phyloP scores from a whole-genome alignment of 2,888 invertebrate species.

The Nephrocerus scutellatus region DNA sequence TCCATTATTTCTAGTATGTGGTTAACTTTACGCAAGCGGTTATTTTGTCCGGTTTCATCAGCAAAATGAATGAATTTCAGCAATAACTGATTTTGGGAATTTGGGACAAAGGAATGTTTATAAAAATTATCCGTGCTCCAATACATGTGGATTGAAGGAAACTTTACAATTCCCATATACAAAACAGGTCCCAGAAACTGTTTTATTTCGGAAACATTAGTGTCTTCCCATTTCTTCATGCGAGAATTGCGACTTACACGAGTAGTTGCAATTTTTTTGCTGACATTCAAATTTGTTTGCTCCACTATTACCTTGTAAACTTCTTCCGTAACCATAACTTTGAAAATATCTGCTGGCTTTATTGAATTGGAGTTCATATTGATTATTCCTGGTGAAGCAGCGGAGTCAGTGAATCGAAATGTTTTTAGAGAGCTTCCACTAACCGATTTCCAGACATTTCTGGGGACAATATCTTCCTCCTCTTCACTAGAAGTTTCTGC shows the following conservation, averaged over 20 bases:
- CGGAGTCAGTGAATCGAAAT: constrained; percentile 4
- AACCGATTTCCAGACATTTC: constrained; percentile 10
- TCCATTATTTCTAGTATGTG: constrained; percentile 8
- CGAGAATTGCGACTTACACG: constrained; percentile 4
- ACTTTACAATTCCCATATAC: constrained; percentile 11
- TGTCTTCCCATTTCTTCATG: constrained; percentile 1
- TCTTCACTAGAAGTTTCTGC: constrained; percentile 9
- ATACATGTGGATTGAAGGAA: constrained; percentile 8
- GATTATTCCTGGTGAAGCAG: constrained; percentile 1
- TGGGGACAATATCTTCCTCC: constrained; percentile 7
- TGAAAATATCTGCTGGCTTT: constrained; percentile 12
- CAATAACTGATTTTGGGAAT: constrained; percentile 8
- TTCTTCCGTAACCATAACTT: constrained; percentile 10
- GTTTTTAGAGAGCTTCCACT: constrained; percentile 4
- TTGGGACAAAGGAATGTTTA: constrained; percentile 6
- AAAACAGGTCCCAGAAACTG: constrained; percentile 3
- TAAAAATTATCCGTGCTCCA: constrained; percentile 10
- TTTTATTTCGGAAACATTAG: neutral
- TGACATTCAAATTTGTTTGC: constrained; percentile 10
- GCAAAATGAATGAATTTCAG: constrained; percentile 2
- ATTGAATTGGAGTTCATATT: constrained; percentile 6
- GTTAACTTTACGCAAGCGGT: constrained; percentile 5
- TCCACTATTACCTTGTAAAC: constrained; percentile 11
- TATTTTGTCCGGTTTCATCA: neutral
- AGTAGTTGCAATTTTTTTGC: constrained; percentile 3